phyloP scores from a whole-genome alignment of 2,113 vertebrate genomes.

The Numida meleagris region DNA sequence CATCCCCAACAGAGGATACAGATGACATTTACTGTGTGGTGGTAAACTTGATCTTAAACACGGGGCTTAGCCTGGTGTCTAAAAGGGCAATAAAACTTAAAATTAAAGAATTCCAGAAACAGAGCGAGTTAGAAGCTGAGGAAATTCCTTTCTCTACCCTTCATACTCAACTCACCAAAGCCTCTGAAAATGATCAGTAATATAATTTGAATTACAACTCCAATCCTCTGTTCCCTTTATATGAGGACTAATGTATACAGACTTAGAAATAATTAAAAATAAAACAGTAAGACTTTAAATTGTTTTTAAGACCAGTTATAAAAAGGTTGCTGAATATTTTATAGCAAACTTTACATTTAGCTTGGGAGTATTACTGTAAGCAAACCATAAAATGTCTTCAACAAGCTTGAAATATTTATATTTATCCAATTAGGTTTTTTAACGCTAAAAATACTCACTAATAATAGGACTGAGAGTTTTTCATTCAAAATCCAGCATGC shows the following conservation, averaged over 20 bases:
- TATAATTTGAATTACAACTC: conserved; percentile 35
- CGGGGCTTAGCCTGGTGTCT: background rate
- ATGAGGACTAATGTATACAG: conserved; percentile 48
- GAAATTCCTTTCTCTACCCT: background rate
- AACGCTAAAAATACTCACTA: conserved; percentile 78
- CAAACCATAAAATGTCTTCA: conserved; percentile 59
- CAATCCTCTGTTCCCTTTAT: conserved; percentile 3
- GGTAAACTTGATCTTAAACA: conserved; percentile 16
- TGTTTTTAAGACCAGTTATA: conserved; percentile 67
- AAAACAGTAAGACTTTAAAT: conserved; percentile 60
- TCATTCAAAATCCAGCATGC: conserved; percentile 79
- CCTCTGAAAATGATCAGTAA: conserved; percentile 18
- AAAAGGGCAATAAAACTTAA: background rate
- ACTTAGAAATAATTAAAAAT: conserved; percentile 75
- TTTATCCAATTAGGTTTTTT: conserved; percentile 41
- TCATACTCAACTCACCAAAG: background rate
- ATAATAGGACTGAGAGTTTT: conserved; percentile 67
- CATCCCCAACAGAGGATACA: background rate
- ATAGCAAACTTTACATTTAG: conserved; percentile 66
- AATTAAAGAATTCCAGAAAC: conserved; percentile 1
- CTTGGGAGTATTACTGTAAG: conserved; percentile 60
- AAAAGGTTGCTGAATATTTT: conserved; percentile 68
- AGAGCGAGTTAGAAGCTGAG: background rate
- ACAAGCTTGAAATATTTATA: conserved; percentile 61
- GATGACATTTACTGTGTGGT: background rate